Evolutionary conservation across 2,888 invertebrate species (phyloP).

Genomic region (Philhelius pedissequus): DNA sequence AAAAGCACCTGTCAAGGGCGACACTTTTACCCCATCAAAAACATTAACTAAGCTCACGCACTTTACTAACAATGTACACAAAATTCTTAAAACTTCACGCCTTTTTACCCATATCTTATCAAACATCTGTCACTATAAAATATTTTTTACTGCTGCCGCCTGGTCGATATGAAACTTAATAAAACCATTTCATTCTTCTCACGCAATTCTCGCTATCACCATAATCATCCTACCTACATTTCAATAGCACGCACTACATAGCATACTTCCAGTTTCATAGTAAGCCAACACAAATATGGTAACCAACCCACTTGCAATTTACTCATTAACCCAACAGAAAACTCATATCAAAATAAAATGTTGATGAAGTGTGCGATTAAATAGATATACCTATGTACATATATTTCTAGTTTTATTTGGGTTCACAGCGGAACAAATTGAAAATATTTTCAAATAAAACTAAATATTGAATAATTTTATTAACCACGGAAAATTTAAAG

Average conservation of each 20-base stretch:
- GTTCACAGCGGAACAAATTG: not conserved
- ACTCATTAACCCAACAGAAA: slow-evolving; percentile 36
- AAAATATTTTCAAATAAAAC: not conserved
- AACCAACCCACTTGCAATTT: slow-evolving; percentile 34
- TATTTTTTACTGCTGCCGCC: slow-evolving; percentile 14
- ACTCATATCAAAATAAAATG: not conserved
- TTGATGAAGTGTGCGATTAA: not conserved
- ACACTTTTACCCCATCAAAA: not conserved
- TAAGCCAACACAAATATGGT: slow-evolving; percentile 45
- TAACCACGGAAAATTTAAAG: too few species aligned
- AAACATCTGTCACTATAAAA: slow-evolving; percentile 24
- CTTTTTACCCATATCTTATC: slow-evolving; percentile 12
- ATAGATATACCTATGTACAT: not conserved
- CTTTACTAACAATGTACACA: not conserved
- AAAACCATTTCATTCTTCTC: slow-evolving; percentile 43
- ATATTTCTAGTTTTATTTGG: too few species aligned
- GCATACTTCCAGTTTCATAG: not conserved
- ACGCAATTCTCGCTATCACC: slow-evolving; percentile 37
- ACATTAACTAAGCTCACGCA: not conserved
- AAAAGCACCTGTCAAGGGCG: not conserved
- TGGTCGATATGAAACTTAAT: slow-evolving; percentile 16
- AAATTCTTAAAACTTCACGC: not conserved
- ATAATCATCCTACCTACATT: slow-evolving; percentile 6
- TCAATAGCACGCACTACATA: slow-evolving; percentile 16
- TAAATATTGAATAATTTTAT: not conserved